Conservation (phyloP, 2,797 vertebrate genomes). For the Xenopus petersii region DNA sequence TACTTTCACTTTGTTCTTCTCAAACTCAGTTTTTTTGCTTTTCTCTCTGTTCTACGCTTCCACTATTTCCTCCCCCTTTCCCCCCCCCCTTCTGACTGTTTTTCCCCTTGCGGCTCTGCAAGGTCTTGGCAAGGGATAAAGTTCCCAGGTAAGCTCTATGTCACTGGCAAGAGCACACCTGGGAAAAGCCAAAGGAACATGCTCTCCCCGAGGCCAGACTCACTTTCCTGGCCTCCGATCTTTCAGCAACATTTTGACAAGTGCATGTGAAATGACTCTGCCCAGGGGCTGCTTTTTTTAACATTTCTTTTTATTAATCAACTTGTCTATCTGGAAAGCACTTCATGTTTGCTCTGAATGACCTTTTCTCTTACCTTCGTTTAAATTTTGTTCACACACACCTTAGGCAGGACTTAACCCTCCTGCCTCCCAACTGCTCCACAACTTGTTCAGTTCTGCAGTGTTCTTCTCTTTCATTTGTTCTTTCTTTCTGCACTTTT, state of each 20-base stretch:
- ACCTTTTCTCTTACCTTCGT: slow-evolving; percentile 24
- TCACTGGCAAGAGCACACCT: slow-evolving; percentile 42
- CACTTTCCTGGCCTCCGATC: slow-evolving; percentile 46
- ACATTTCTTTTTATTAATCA: slow-evolving; percentile 43
- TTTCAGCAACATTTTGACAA: slow-evolving; percentile 48
- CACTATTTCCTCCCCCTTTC: not conserved
- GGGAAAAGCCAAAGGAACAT: slow-evolving; percentile 42
- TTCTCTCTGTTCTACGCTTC: too few species aligned
- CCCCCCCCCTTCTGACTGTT: not conserved
- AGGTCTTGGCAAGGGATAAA: slow-evolving; percentile 37
- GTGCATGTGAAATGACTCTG: slow-evolving; percentile 27
- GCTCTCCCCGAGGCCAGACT: slow-evolving; percentile 36
- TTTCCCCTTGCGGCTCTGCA: slow-evolving; percentile 12
- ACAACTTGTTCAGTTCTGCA: not conserved
- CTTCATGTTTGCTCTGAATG: slow-evolving; percentile 39
- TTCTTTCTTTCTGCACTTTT: too few species aligned
- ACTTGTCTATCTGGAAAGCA: slow-evolving; percentile 41
- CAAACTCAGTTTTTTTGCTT: too few species aligned
- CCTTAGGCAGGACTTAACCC: slow-evolving; percentile 8
- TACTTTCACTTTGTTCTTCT: too few species aligned
- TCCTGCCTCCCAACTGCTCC: not conserved
- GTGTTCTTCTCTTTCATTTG: too few species aligned
- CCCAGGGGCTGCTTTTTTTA: slow-evolving; percentile 38
- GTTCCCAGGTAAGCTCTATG: slow-evolving; percentile 41
- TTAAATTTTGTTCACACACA: not conserved